phyloP scores from a whole-genome alignment of 2,797 vertebrate genomes.

The Catamblyrhynchus diadema region DNA sequence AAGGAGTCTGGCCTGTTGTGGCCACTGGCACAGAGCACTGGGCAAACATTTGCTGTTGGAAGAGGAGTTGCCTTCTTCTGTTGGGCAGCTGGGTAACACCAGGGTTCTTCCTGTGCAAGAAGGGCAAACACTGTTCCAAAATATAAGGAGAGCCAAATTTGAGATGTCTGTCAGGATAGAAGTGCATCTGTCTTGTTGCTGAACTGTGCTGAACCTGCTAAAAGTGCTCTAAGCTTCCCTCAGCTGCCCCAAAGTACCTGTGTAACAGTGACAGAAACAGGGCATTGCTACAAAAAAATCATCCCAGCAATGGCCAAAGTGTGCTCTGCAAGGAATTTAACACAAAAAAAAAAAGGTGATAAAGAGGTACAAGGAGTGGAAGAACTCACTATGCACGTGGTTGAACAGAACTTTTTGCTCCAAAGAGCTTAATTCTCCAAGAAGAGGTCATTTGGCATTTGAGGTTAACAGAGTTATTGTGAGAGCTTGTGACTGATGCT shows the following conservation, averaged over 20 bases:
- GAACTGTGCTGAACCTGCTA: not conserved
- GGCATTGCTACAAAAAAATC: not conserved
- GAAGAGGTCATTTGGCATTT: not conserved
- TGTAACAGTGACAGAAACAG: not conserved
- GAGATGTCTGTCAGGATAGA: not conserved
- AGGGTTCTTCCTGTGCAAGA: not conserved
- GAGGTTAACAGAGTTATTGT: not conserved
- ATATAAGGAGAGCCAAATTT: not conserved
- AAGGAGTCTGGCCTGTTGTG: not conserved
- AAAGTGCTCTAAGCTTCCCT: not conserved
- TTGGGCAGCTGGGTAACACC: not conserved
- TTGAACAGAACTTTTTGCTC: not conserved
- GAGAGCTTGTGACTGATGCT: not conserved
- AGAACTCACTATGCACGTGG: accelerated
- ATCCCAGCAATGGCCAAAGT: not conserved
- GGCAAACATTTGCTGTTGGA: not conserved
- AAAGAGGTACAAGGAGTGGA: not conserved
- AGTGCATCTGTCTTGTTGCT: not conserved
- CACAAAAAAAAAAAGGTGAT: not conserved
- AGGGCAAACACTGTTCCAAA: not conserved
- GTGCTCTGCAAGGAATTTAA: not conserved
- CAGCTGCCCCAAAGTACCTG: not conserved
- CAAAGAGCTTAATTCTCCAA: not conserved
- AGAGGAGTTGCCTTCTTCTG: not conserved
- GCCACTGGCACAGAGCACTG: not conserved